Conservation (phyloP, 1,140 invertebrate genomes). For the Anastatus disparis region DNA sequence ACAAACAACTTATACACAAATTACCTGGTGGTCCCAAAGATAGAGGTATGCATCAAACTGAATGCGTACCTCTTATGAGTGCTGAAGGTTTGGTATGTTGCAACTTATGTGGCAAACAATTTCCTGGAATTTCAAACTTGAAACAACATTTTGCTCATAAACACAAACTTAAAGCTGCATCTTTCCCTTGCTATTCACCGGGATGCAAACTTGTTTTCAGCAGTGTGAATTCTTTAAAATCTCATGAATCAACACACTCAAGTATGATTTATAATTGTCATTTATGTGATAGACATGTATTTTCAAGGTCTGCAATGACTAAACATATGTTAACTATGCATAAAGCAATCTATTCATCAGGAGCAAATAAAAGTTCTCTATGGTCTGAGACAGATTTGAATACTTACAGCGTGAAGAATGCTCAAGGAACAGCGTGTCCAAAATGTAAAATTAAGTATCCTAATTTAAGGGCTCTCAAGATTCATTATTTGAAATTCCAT, state of each 20-base stretch:
- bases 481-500: conserved; percentile 63
- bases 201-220: conserved; percentile 51
- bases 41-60: conserved; percentile 36
- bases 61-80: conserved; percentile 64
- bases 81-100: conserved; percentile 67
- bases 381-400: conserved; percentile 55
- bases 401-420: conserved; percentile 54
- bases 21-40: neutral
- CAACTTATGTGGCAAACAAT: conserved; percentile 70
- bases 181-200: conserved; percentile 40
- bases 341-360: conserved; percentile 48
- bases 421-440: conserved; percentile 54
- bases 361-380: conserved; percentile 43
- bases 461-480: conserved; percentile 62
- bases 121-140: conserved; percentile 66
- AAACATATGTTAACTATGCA: conserved; percentile 57
- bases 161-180: conserved; percentile 52
- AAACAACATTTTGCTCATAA: conserved; percentile 69
- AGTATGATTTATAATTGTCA: conserved; percentile 57
- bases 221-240: conserved; percentile 41
- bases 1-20: conserved; percentile 57
- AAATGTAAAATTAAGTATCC: conserved; percentile 62
- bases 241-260: conserved; percentile 49
- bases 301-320: conserved; percentile 50
- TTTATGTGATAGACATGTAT: conserved; percentile 57